phyloP scores from a whole-genome alignment of 2,888 invertebrate genomes.

The Ophion ventricosus region DNA sequence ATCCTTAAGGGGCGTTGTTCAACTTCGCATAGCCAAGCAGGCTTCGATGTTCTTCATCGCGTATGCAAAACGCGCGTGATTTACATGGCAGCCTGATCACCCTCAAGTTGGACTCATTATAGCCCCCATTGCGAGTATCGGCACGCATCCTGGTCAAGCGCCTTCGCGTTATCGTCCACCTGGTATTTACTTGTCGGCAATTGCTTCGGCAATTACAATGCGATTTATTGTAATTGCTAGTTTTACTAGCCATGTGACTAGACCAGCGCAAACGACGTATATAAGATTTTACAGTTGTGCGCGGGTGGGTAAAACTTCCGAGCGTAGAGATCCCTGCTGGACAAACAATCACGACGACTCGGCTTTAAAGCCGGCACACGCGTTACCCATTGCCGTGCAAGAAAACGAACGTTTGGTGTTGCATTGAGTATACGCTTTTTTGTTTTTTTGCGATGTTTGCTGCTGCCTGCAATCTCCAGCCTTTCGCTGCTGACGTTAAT shows the following conservation, averaged over 20 bases:
- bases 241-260: conserved; percentile 70
- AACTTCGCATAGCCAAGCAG: too few species aligned
- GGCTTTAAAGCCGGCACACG: conserved; percentile 49
- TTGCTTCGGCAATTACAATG: conserved; percentile 75
- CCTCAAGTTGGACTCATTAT: conserved; percentile 47
- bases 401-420: conserved; percentile 21
- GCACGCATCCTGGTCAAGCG: conserved; percentile 21
- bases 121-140: conserved; percentile 16
- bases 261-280: background rate
- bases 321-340: conserved; percentile 14
- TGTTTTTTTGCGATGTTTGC: conserved; percentile 30
- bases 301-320: conserved; percentile 13
- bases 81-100: conserved; percentile 49
- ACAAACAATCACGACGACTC: conserved; percentile 39
- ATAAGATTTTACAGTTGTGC: background rate
- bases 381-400: conserved; percentile 21
- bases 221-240: conserved; percentile 80
- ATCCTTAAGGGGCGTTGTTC: too few species aligned
- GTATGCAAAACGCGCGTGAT: conserved; percentile 30
- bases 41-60: background rate
- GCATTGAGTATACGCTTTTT: conserved; percentile 36
- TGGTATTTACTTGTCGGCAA: conserved; percentile 74
- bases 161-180: conserved; percentile 76
- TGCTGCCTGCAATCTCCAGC: conserved; percentile 45
- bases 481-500: conserved; percentile 75